Base-by-base conservation (phyloP, 2,797 vertebrate species). In the Typhlichthys eigenmanni region DNA sequence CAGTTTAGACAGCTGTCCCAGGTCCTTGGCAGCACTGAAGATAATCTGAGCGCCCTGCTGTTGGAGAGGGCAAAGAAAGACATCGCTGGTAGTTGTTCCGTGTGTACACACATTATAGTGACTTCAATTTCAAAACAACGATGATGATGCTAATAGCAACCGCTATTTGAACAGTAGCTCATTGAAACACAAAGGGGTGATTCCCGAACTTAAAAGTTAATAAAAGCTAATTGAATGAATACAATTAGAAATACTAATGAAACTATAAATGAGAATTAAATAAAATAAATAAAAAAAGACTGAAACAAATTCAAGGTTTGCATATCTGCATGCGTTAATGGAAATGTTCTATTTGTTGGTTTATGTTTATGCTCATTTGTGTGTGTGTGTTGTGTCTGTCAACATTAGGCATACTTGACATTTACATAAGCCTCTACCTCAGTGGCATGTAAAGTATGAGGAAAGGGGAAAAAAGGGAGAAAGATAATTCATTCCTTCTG, bases 1-100 rank as follows among this genome's bases (percentile, higher is more conserved):
- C 77, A 99, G 92, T 91, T 98, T 99, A 76, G 98, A 96, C 80
- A 99, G 88, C 55, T 99, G 97, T 84, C 97, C 96, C 73, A 99
- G 91, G 83, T 99, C 97, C 92, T 98, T 98, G 83, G 97, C 97
- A 76, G 97, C 95, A 45, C 91, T 98, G 89, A 99, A 98, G 84
- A 99, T 98, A 94, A 98, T 98, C 90, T 98, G 97, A 65, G 96
- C 94, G 65, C 96, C 98, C 92, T 98, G 91, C 88, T 92, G 86
- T 87, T 70, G 60, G 62, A 69, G 11, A 74, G 55, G 53, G 19
- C 47, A 47, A 13, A 38, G n/a, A 51, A 38, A 48, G 6, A 5
- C 10, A 34, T 48, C 8, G 4, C 12, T 2, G 9, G 38, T 43
- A 43, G 38, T 9, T 43, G 38, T 38, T 38, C 38, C 38, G 38